Conservation (phyloP, 2,888 invertebrate genomes). For the Limnephilus rhombicus region DNA sequence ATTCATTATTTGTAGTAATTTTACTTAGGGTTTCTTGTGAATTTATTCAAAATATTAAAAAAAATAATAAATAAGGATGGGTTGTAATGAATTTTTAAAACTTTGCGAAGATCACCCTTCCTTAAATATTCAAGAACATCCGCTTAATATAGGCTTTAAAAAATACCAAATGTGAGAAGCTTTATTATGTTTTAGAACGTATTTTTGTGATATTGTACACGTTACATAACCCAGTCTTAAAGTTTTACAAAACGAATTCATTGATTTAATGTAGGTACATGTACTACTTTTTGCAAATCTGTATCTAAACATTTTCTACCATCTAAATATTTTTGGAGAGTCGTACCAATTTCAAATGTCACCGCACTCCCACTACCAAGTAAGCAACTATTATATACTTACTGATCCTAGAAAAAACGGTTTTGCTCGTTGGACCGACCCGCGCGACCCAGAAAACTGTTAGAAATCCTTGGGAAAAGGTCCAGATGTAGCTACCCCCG, state of each 20-base stretch:
- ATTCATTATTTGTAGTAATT: no score
- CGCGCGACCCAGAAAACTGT: not conserved
- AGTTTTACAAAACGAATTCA: no score
- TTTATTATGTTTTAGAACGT: no score
- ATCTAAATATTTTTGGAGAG: not conserved
- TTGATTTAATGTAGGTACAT: no score
- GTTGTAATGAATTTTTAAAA: no score
- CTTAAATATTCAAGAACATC: no score
- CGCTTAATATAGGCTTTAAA: no score
- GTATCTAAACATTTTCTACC: not conserved
- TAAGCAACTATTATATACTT: not conserved
- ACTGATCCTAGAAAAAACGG: not conserved
- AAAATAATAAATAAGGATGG: not conserved
- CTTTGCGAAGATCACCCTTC: no score
- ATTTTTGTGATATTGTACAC: not conserved
- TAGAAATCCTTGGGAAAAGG: slow-evolving; percentile 40
- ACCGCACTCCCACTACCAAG: not conserved
- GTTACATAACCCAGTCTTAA: no score
- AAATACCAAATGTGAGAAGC: no score
- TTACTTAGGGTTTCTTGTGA: not conserved
- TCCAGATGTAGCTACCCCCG: slow-evolving; percentile 35
- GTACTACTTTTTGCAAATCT: not conserved
- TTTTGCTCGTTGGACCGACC: not conserved
- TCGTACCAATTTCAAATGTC: not conserved
- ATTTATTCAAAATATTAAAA: not conserved